Evolutionary conservation across 2,797 vertebrate species (phyloP), one percentile per base, ranked within the genome.

Genomic region (Betta splendens): DNA sequence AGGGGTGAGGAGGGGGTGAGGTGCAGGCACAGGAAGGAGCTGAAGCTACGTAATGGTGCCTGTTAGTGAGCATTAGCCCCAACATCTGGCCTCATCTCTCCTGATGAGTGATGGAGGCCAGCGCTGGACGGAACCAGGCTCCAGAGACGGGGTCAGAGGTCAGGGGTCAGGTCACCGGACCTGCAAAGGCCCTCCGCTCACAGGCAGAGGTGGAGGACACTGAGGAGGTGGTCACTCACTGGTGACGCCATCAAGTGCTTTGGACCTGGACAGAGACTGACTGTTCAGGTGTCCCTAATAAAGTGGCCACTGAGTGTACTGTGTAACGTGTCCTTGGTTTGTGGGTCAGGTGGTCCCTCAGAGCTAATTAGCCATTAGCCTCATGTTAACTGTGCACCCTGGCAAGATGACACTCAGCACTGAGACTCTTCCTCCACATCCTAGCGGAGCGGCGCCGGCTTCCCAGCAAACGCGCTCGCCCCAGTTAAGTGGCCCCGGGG

Each of bases 401-500:
- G 8, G 28, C n/a, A 26, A 51, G n/a, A 35, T 26, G 26, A 7
- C 2, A 25, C 6, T 26, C 25, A 26, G 25, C 21, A 26, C 8
- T 26, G 26, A 7, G 9, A 26, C 26, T 9, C 32, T 39, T 43
- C 18, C 52, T 46, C 62, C 59, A 18, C 36, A 35, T 54, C 33
- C 44, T 26, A 44, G 46, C 6, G 28, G 40, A 45, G 54, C 22
- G 18, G 18, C 18, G 18, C 56, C 20, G 22, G 26, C 3, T 45
- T 7, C 26, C 28, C 21, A 3, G 16, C 46, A 37, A 9, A 39
- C 53, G 51, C 16, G 10, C 51, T 37, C 25, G 55, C 13, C 42
- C 48, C 50, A 64, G 57, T 64, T 77, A 46, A 44, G 2, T 11
- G 51, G 39, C 66, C 60, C 23, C 5, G 35, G 61, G 72, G 71